Evolutionary conservation across 2,797 vertebrate genomes (phyloP), one percentile per base, ranked within the genome.

Genomic region (Sitta carolinensis): DNA sequence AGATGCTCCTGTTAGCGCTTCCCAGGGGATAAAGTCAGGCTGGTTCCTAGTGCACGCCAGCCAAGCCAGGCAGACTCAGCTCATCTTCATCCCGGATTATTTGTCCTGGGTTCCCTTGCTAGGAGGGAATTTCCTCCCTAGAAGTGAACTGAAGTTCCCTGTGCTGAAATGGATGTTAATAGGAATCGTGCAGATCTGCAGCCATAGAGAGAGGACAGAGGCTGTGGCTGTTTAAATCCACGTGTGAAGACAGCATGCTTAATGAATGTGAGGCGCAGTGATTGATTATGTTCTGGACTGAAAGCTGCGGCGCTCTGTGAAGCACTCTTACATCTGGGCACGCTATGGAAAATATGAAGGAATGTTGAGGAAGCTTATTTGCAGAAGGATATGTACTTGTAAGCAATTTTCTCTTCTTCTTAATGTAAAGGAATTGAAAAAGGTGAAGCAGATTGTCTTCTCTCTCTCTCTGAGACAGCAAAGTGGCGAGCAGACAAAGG

Each of bases 331-430:
- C 75, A 42, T 94, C 95, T 96, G 93, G 70, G 82, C 85, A 87
- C 25, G 90, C 92, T 90, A 95, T 97, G 91, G 93, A 97, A 97
- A 97, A 87, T 83, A 95, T 93, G 95, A 97, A 97, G 96, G 94
- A 96, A 98, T 98, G 98, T 97, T 98, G 97, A 98, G 97, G 98
- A 98, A 97, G 97, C 97, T 98, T 93, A 97, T 98, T 97, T 99
- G 98, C 98, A 97, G 97, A 95, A 98, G 97, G 94, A 98, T 98
- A 97, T 98, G 98, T 91, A 91, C 97, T 92, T 95, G 98, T 98
- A 98, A 98, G 98, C 97, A 83, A 58, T 64, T 78, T 88, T 84
- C 57, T 79, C 36, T 59, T 22, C 30, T 66, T 78, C 34, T 61
- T 92, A 75, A 85, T 32, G 57, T 62, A 66, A 92, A 86, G 62